These are phyloP conservation scores for Amblyornis subalaris DNA, from an alignment of 2,113 vertebrate genomes.

Conservation along the genomic window DNA sequence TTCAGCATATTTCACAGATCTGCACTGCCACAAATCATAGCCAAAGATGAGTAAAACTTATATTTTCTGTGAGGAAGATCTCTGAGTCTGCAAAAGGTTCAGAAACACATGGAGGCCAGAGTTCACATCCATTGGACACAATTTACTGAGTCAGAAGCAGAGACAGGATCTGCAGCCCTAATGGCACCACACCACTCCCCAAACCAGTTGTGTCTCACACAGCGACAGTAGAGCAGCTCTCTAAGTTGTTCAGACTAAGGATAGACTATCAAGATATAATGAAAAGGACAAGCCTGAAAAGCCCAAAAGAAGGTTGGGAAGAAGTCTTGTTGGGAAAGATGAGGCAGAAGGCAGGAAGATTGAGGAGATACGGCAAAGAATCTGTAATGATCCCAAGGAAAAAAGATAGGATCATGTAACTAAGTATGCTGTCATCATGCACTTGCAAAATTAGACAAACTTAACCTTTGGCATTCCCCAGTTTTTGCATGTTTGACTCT, in stretches of 20 bases:
- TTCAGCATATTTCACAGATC: constrained; percentile 42
- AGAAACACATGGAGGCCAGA: constrained; percentile 4
- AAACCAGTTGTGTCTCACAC: background rate
- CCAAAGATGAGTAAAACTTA: constrained; percentile 51
- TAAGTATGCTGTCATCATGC: background rate
- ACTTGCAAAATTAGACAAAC: background rate
- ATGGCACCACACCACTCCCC: background rate
- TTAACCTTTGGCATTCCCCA: background rate
- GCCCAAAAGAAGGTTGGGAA: background rate
- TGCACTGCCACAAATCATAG: constrained; percentile 24
- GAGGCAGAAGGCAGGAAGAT: background rate
- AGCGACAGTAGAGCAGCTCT: background rate
- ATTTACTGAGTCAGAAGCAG: constrained; percentile 5
- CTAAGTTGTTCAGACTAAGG: background rate
- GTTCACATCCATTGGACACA: background rate
- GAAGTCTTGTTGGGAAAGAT: background rate
- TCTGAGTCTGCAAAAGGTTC: constrained; percentile 23
- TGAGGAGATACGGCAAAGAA: background rate
- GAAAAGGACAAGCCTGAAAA: background rate
- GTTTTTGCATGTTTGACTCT: background rate
- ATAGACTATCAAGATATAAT: background rate
- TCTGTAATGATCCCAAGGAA: background rate
- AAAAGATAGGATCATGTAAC: background rate
- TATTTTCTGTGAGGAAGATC: constrained; percentile 47
- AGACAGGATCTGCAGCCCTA: background rate